Evolutionary conservation across 2,888 invertebrate genomes (phyloP).

Genomic region (Parnassius apollo): DNA sequence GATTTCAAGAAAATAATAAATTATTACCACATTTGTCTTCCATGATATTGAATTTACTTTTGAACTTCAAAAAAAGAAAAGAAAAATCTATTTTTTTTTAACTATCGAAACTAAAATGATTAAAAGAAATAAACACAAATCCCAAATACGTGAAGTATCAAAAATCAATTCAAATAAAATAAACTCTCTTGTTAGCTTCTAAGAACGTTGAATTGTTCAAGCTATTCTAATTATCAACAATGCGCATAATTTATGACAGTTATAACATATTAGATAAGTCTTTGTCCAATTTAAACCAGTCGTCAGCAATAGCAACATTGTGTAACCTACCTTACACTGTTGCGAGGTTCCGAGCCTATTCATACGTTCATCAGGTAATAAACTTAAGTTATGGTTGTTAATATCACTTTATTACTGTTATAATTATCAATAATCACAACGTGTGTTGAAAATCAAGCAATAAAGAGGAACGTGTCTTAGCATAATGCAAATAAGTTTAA

Average conservation of each 20-base stretch:
- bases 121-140: too few relatives aligned
- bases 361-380: constrained; percentile 32
- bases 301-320: constrained; percentile 10
- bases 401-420: constrained; percentile 30
- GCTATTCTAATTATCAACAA: neutral
- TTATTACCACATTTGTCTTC: too few relatives aligned
- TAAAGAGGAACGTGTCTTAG: constrained; percentile 4
- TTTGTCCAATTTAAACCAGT: constrained; percentile 1
- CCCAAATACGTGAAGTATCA: too few relatives aligned
- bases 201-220: too few relatives aligned
- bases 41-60: too few relatives aligned
- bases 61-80: too few relatives aligned
- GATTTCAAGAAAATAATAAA: too few relatives aligned
- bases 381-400: constrained; percentile 33
- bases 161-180: too few relatives aligned
- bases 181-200: too few relatives aligned
- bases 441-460: constrained; percentile 24
- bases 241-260: neutral
- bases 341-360: constrained; percentile 24
- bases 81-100: too few relatives aligned
- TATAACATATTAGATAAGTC: neutral
- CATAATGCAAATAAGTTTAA: neutral
- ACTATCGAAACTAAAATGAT: too few relatives aligned
- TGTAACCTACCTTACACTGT: constrained; percentile 38
- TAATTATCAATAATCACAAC: constrained; percentile 34